Conservation (phyloP, 1,140 invertebrate genomes). For the Caenorhabditis brenneri region DNA sequence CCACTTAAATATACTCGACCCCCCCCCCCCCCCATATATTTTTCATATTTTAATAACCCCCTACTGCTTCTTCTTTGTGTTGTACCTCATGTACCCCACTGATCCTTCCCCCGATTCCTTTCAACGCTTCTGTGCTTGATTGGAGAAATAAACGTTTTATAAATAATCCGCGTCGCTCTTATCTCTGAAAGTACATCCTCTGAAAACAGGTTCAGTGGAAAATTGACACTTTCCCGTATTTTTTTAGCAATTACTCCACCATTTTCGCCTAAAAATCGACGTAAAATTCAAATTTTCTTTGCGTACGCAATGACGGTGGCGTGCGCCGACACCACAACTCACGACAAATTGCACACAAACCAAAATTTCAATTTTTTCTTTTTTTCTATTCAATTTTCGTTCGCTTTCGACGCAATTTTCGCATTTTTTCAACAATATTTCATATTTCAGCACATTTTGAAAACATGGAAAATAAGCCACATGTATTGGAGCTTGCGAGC, state of each 20-base stretch:
- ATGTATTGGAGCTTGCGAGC: not conserved
- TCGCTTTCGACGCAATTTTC: not conserved
- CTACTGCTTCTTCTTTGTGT: not conserved
- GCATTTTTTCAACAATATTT: not conserved
- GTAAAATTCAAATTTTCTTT: too few relatives aligned
- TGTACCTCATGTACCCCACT: not conserved
- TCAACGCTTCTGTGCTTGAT: too few relatives aligned
- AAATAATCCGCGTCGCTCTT: too few relatives aligned
- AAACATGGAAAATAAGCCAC: constrained; percentile 4
- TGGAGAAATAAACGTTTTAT: constrained; percentile 1
- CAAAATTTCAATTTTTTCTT: not conserved
- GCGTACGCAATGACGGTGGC: too few relatives aligned
- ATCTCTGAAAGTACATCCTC: too few relatives aligned
- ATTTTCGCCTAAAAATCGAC: too few relatives aligned
- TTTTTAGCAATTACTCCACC: too few relatives aligned
- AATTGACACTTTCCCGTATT: too few relatives aligned
- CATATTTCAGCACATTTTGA: too few relatives aligned
- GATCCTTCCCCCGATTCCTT: not conserved
- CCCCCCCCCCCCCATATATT: too few relatives aligned
- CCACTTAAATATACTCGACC: not conserved
- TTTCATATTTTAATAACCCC: too few relatives aligned
- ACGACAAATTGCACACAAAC: not conserved
- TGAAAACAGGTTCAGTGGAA: too few relatives aligned
- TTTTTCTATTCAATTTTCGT: not conserved
- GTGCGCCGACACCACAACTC: not conserved